Base-by-base conservation (phyloP, 2,888 invertebrate species). In the Xanthostigma xanthostigma region DNA sequence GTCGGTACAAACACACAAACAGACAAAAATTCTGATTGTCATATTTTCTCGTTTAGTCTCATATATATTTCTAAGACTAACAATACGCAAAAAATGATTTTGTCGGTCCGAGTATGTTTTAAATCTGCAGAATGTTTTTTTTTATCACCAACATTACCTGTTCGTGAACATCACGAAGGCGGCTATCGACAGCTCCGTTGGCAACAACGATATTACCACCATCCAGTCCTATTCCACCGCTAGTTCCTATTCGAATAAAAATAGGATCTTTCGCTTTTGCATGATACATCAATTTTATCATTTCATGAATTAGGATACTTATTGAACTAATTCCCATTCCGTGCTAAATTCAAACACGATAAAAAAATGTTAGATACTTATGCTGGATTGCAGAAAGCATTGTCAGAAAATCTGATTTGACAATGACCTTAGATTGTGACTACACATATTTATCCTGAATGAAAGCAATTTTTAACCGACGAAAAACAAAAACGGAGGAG, bases 281-380 rank as follows among this genome's bases (percentile, higher is more conserved):
- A 59, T 84, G 78, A 59, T 73, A 69, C 56, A 85, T 65, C 45
- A 85, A 62, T 61, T 86, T 86, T 55, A 84, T 73, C 0, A 82
- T 62, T 60, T 86, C 85, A 59, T 83, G 79, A 2, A 86, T 69
- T 14, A 81, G 67, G 9, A 84, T 78, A 1, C 77, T 76, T 63
- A 84, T 69, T 1, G 84, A 84, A 0, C 84, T 79, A n/a, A 79
- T 75, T 1, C 85, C 85, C 58, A 86, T 79, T 4, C 85, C 85
- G 57, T 86, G 85, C 82, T 83, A 66, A 10, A 67, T 65, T 41
- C 42, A 14, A 48, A 50, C n/a, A 14, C n/a, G 9, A n/a, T 14
- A 33, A 14, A 12, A 36, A 12, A 43, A 33, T 36, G 27, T 42
- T 41, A 27, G 17, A 12, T 17, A 46, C 11, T 11, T 45, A n/a